phyloP scores from a whole-genome alignment of 2,797 vertebrate species.

The Hypotaenidia okinawae region DNA sequence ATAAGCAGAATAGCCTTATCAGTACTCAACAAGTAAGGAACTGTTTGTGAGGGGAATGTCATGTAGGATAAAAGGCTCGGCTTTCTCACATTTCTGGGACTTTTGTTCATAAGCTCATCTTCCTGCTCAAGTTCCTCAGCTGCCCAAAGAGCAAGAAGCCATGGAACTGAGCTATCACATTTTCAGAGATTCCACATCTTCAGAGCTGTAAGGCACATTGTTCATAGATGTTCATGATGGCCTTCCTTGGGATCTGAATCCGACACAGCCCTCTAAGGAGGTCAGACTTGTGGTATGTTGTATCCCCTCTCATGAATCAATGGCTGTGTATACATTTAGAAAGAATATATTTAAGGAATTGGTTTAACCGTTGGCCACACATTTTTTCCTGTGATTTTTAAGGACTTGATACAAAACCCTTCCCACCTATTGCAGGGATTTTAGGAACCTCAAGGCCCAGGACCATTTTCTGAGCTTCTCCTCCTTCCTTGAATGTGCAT shows the following conservation, averaged over 20 bases:
- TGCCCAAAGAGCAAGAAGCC: neutral
- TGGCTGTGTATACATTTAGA: neutral
- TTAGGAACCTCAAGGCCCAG: neutral
- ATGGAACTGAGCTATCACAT: neutral
- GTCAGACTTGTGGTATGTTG: neutral
- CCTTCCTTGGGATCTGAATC: neutral
- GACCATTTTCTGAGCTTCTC: neutral
- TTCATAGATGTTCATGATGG: neutral
- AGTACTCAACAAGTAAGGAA: neutral
- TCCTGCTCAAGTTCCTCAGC: neutral
- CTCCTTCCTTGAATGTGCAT: neutral
- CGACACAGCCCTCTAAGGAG: neutral
- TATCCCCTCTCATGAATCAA: neutral
- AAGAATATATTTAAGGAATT: neutral
- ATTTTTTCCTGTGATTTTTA: neutral
- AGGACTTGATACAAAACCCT: neutral
- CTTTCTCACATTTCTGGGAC: neutral
- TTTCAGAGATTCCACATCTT: neutral
- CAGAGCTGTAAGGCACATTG: neutral
- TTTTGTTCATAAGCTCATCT: neutral
- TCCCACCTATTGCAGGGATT: neutral
- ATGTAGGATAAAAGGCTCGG: neutral
- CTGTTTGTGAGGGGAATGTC: neutral
- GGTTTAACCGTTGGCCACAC: neutral
- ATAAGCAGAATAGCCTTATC: neutral